Evolutionary conservation across 2,113 vertebrate genomes (phyloP).

Genomic region (Pseudolaguvia tuberculata): DNA sequence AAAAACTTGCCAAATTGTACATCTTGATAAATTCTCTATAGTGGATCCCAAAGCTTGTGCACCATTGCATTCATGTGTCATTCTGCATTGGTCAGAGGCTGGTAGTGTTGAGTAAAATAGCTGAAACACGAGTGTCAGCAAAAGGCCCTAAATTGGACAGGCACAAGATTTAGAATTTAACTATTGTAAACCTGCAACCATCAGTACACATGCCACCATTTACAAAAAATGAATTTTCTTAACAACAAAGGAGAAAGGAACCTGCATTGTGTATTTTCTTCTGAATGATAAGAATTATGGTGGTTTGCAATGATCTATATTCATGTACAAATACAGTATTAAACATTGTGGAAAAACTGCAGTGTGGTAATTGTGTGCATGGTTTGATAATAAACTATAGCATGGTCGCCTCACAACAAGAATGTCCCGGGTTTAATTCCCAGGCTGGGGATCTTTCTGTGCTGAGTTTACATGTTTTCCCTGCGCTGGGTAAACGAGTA

Average conservation of each 20-base stretch:
- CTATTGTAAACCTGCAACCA: not conserved
- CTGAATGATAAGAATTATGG: too few relatives aligned
- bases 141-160: constrained; percentile 13
- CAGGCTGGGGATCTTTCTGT: too few relatives aligned
- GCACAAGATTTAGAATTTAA: not conserved
- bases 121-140: constrained; percentile 32
- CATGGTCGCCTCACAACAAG: too few relatives aligned
- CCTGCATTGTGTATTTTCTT: too few relatives aligned
- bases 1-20: not conserved
- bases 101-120: constrained; percentile 39
- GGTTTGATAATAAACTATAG: not conserved
- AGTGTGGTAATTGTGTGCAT: not conserved
- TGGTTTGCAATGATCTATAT: not conserved
- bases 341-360: not conserved
- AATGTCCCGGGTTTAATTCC: too few relatives aligned
- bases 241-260: too few relatives aligned
- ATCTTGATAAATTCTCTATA: not conserved
- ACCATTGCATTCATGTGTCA: not conserved
- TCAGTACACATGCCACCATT: too few relatives aligned
- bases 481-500: too few relatives aligned
- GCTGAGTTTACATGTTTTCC: too few relatives aligned
- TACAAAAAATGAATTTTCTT: too few relatives aligned
- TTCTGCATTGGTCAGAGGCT: constrained; percentile 9
- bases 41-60: not conserved
- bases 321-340: not conserved